phyloP scores from a whole-genome alignment of 2,113 vertebrate species.

The Anas platyrhynchos region DNA sequence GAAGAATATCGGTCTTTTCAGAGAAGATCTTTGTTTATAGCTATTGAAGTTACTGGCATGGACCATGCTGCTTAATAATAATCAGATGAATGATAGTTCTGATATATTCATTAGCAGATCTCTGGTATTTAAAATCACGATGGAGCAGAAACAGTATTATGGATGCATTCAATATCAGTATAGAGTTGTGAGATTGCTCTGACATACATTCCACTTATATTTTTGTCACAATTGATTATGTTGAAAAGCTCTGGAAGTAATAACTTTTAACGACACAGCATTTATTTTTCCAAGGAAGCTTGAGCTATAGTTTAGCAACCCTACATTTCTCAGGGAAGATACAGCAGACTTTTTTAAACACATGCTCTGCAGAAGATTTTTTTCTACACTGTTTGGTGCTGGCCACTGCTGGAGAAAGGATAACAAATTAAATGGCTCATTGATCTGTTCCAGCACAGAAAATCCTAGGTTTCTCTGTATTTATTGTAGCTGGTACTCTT shows the following conservation, averaged over 20 bases:
- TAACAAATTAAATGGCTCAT: slow-evolving; percentile 42
- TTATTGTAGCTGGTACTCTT: neutral
- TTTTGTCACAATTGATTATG: neutral
- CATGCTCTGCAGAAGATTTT: neutral
- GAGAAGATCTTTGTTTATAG: neutral
- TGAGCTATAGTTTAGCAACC: neutral
- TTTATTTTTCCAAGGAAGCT: neutral
- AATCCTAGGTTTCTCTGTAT: neutral
- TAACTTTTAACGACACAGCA: neutral
- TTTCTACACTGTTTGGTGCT: neutral
- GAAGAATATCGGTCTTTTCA: neutral
- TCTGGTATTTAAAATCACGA: neutral
- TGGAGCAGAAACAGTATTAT: neutral
- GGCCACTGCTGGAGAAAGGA: neutral
- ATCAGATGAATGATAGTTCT: neutral
- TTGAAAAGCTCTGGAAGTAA: neutral
- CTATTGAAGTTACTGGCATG: neutral
- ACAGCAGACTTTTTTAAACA: neutral
- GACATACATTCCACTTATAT: neutral
- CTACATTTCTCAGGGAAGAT: neutral
- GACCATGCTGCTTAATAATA: neutral
- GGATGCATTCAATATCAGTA: neutral
- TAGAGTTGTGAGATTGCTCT: neutral
- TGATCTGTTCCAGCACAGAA: slow-evolving; percentile 10
- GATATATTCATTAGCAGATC: neutral